A percentile compares a stretch with the other conserved stretches of the same genome.
These are phyloP conservation scores for Reticulitermes speratus DNA, from an alignment of 1,140 invertebrate genomes.

Conservation along the genomic window DNA sequence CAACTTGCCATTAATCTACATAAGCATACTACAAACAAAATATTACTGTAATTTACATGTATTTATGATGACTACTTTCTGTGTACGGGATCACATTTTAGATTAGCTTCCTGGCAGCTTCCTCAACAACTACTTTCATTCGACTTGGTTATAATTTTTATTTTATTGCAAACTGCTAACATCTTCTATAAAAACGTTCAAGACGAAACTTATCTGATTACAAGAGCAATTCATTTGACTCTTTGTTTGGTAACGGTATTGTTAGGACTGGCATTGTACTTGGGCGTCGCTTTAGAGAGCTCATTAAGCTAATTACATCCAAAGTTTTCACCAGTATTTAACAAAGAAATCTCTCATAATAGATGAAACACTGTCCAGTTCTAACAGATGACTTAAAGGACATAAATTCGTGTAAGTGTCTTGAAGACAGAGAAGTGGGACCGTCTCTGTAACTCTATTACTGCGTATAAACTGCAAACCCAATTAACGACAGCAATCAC, in stretches of 20 bases:
- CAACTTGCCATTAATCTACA: no score
- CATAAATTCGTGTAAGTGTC: background rate
- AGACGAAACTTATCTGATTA: background rate
- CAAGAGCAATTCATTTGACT: background rate
- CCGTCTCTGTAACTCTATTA: background rate
- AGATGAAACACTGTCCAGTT: background rate
- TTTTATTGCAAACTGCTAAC: no score
- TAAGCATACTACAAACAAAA: no score
- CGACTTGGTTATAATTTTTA: no score
- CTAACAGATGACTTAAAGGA: background rate
- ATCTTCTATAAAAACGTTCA: no score
- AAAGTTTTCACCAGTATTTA: background rate
- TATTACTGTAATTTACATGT: no score
- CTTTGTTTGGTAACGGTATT: background rate
- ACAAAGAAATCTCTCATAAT: background rate
- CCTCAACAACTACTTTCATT: no score
- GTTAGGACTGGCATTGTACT: background rate
- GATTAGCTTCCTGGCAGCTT: no score
- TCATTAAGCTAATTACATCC: background rate
- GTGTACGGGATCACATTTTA: no score
- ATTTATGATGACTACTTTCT: no score
- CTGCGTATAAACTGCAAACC: background rate
- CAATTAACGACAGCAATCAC: constrained; percentile 6
- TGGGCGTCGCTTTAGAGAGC: background rate
- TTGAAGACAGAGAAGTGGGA: background rate